Evolutionary conservation across 2,888 invertebrate genomes (phyloP).

Genomic region (Dicranocentrus wangi): DNA sequence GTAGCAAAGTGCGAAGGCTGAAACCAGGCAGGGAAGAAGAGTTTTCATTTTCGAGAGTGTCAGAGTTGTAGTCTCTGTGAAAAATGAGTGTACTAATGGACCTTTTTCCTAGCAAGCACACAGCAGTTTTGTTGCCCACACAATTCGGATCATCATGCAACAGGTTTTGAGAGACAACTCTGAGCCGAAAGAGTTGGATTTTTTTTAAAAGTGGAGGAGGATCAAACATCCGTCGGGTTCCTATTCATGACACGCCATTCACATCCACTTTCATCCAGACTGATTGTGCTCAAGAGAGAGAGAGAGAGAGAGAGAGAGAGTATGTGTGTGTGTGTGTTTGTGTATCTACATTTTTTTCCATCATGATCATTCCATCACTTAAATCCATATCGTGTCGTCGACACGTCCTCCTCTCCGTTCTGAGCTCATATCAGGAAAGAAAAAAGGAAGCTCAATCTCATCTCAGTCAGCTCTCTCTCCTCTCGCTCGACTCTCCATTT

Average conservation of each 20-base stretch:
- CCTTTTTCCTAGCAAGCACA: constrained; percentile 33
- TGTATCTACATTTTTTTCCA: background rate
- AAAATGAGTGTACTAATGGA: constrained; percentile 52
- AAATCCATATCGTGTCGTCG: constrained; percentile 12
- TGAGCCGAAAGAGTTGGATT: constrained; percentile 8
- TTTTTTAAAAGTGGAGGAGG: constrained; percentile 19
- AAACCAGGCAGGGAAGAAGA: no score
- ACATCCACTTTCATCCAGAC: constrained; percentile 1
- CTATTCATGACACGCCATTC: constrained; percentile 28
- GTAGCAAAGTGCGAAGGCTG: no score
- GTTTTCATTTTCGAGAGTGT: no score
- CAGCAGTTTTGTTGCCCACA: background rate
- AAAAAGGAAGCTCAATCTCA: constrained; percentile 11
- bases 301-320: no score
- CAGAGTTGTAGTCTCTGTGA: constrained; percentile 21
- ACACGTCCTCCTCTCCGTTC: background rate
- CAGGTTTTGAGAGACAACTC: constrained; percentile 16
- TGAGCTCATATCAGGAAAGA: background rate
- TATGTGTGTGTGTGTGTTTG: no score
- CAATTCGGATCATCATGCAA: constrained; percentile 19
- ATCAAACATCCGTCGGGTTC: constrained; percentile 56
- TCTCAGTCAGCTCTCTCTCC: background rate
- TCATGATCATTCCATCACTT: background rate
- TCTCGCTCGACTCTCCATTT: constrained; percentile 16
- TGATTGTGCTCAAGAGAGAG: background rate